Conservation (phyloP, 1,140 invertebrate genomes). For the Drosophila nebulosa region DNA sequence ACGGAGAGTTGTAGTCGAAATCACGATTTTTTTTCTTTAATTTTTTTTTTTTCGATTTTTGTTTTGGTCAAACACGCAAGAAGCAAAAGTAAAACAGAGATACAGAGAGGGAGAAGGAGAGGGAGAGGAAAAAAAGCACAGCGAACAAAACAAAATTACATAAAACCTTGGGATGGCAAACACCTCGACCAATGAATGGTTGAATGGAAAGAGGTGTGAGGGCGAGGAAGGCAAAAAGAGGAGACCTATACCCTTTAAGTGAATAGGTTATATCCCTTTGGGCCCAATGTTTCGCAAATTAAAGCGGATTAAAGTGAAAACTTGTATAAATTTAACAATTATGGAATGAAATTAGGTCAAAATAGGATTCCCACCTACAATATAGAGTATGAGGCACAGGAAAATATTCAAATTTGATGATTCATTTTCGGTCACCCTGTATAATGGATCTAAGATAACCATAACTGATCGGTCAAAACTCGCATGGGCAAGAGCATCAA, state of each 20-base stretch:
- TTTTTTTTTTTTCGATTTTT: constrained; percentile 17
- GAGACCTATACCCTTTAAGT: constrained; percentile 32
- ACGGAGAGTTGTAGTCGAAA: neutral
- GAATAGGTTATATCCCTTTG: no score
- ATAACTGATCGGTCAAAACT: neutral
- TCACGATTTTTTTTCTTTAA: constrained; percentile 4
- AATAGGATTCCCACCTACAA: no score
- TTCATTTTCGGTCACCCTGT: no score
- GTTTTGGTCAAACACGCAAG: constrained; percentile 58
- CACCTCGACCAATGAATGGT: neutral
- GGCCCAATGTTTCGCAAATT: no score
- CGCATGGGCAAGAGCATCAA: neutral
- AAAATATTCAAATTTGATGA: no score
- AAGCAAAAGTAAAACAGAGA: constrained; percentile 52
- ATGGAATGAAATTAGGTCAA: no score
- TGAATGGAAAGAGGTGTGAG: neutral
- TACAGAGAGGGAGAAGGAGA: constrained; percentile 11
- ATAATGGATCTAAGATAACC: no score
- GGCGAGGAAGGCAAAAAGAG: constrained; percentile 30
- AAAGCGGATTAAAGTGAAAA: no score
- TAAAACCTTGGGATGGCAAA: constrained; percentile 54
- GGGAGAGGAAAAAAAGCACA: constrained; percentile 32
- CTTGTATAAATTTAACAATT: no score
- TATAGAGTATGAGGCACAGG: no score
- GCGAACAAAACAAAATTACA: constrained; percentile 64